Evolutionary conservation across 1,140 invertebrate species (phyloP).

Genomic region (Zaprionus camerounensis): DNA sequence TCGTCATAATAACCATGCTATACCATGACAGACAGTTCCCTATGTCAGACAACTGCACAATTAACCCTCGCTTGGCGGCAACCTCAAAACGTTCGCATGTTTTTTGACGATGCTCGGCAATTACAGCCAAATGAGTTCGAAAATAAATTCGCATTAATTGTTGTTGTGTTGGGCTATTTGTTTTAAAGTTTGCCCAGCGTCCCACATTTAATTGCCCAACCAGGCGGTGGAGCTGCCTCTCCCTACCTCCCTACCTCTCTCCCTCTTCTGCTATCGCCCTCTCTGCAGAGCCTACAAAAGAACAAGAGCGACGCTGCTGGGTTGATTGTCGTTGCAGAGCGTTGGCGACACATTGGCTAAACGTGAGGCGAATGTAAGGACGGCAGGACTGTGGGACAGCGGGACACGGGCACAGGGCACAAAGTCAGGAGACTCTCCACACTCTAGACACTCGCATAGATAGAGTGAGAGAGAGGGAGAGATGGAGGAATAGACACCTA

Average conservation of each 20-base stretch:
- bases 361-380: constrained; percentile 69
- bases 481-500: not conserved
- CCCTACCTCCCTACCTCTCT: not conserved
- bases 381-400: not conserved
- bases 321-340: constrained; percentile 66
- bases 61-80: not conserved
- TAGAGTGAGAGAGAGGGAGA: not conserved
- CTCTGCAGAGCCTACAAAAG: constrained; percentile 25
- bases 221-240: constrained; percentile 35
- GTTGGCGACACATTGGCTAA: constrained; percentile 75
- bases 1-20: not conserved
- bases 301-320: constrained; percentile 55
- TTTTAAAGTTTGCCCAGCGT: constrained; percentile 59
- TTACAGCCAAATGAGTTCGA: constrained; percentile 79
- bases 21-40: too few relatives aligned
- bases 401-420: constrained; percentile 21
- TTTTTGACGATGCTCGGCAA: constrained; percentile 64
- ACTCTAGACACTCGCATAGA: not conserved
- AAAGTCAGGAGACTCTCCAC: constrained; percentile 3
- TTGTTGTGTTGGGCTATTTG: constrained; percentile 61
- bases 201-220: constrained; percentile 66
- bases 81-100: constrained; percentile 35
- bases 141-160: constrained; percentile 82
- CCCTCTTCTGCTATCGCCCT: not conserved
- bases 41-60: not conserved